Conservation (phyloP, 35 echinoderm and acorn worm genomes). For the Acanthaster planci region DNA sequence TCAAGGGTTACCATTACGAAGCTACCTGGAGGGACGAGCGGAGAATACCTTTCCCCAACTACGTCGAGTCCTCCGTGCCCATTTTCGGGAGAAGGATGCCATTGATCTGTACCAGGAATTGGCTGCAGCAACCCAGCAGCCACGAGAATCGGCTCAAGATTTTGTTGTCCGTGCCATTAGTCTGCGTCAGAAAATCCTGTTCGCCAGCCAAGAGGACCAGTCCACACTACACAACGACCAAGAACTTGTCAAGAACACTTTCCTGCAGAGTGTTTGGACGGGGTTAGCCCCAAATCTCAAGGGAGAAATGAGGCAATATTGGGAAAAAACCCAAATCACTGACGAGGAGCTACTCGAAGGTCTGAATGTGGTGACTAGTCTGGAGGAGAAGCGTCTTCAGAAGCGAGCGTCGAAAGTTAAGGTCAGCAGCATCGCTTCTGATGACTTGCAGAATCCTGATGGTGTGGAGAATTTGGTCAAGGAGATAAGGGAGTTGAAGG, state of each 20-base stretch:
- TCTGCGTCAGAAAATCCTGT: slow-evolving; percentile 57
- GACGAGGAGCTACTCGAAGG: slow-evolving; percentile 44
- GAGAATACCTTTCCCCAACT: not conserved
- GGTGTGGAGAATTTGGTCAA: not conserved
- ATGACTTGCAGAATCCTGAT: not conserved
- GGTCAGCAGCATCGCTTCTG: not conserved
- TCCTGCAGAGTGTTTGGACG: slow-evolving; percentile 23
- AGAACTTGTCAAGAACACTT: slow-evolving; percentile 28
- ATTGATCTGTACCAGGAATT: too few relatives aligned
- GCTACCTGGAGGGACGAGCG: slow-evolving; percentile 11
- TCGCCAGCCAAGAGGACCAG: slow-evolving; percentile 64
- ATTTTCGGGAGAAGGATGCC: slow-evolving; percentile 18
- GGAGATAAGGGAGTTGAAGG: not conserved
- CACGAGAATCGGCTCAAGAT: slow-evolving; percentile 29
- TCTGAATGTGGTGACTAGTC: not conserved
- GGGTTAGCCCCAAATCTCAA: slow-evolving; percentile 1
- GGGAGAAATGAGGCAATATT: slow-evolving; percentile 32
- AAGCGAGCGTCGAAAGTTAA: not conserved
- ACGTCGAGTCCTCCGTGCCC: not conserved
- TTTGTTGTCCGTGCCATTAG: slow-evolving; percentile 53
- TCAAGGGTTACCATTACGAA: not conserved
- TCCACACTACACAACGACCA: slow-evolving; percentile 27
- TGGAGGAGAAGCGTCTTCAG: not conserved
- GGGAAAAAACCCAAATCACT: not conserved
- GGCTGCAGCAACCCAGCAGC: not conserved